These are phyloP conservation scores for Adoxophyes honmai DNA, from an alignment of 1,140 invertebrate species.

Conservation along the genomic window DNA sequence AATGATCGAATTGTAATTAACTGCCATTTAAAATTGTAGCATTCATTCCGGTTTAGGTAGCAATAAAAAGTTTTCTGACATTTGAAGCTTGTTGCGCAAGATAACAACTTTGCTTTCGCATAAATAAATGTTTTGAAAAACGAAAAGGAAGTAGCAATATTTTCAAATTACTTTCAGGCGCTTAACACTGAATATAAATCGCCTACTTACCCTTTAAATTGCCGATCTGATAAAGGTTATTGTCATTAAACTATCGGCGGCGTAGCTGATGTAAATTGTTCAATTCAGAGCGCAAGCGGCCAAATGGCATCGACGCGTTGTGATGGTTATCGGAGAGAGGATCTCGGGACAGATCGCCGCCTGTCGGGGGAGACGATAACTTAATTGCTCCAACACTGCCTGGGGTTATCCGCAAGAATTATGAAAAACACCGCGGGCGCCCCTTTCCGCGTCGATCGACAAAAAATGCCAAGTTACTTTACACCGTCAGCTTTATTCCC, in stretches of 20 bases:
- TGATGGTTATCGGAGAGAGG: conserved; percentile 60
- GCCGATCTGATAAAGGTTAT: conserved; percentile 53
- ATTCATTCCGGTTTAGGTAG: too few relatives aligned
- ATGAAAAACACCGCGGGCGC: conserved; percentile 28
- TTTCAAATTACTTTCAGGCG: conserved; percentile 43
- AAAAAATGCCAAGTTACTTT: conserved; percentile 13
- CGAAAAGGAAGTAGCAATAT: conserved; percentile 21
- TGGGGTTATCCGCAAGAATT: conserved; percentile 33
- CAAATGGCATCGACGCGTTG: conserved; percentile 70
- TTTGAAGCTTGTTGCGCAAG: too few relatives aligned
- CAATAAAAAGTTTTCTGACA: too few relatives aligned
- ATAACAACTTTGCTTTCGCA: too few relatives aligned
- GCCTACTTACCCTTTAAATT: conserved; percentile 49
- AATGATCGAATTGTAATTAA: too few relatives aligned
- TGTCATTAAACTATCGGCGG: conserved; percentile 49
- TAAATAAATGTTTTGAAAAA: too few relatives aligned
- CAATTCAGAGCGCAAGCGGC: conserved; percentile 53
- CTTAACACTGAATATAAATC: conserved; percentile 61
- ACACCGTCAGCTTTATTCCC: conserved; percentile 1
- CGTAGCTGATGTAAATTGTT: conserved; percentile 61
- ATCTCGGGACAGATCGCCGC: conserved; percentile 52
- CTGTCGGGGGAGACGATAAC: conserved; percentile 53
- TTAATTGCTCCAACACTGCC: conserved; percentile 52
- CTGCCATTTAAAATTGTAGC: too few relatives aligned
- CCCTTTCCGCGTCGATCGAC: not conserved